Conservation (phyloP, 2,888 invertebrate genomes). For the Muscina levida region DNA sequence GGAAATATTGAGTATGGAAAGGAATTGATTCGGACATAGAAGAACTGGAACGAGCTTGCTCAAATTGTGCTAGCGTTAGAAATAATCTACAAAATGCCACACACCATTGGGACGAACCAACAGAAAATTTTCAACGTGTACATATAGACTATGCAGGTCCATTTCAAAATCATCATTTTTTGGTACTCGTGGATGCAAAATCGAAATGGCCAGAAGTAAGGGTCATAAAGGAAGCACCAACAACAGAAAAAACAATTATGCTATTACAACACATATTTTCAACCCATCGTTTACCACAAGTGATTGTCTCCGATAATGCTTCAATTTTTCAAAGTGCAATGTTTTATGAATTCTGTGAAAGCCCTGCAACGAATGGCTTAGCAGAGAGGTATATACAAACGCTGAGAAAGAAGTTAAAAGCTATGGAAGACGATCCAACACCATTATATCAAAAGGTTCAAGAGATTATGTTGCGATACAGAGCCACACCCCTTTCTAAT, state of each 20-base stretch:
- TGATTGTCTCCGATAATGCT: too few species aligned
- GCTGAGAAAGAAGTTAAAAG: constrained; percentile 17
- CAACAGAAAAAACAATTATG: constrained; percentile 42
- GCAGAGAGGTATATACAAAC: constrained; percentile 30
- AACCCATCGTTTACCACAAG: constrained; percentile 47
- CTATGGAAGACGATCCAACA: constrained; percentile 10
- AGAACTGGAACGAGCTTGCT: constrained; percentile 46
- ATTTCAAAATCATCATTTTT: constrained; percentile 51
- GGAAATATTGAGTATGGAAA: constrained; percentile 71
- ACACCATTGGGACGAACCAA: constrained; percentile 48
- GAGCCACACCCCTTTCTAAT: constrained; percentile 43
- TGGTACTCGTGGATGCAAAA: constrained; percentile 47
- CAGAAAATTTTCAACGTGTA: constrained; percentile 51
- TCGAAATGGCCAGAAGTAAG: constrained; percentile 52
- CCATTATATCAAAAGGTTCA: constrained; percentile 18
- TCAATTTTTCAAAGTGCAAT: too few species aligned
- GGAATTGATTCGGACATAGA: constrained; percentile 71
- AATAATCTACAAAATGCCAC: constrained; percentile 27
- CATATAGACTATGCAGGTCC: constrained; percentile 48
- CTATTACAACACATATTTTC: constrained; percentile 49
- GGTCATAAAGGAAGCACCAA: constrained; percentile 36
- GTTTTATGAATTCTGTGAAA: too few species aligned
- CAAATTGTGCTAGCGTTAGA: constrained; percentile 49
- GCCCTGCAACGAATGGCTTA: constrained; percentile 30
- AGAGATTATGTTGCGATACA: constrained; percentile 44